These are phyloP conservation scores for Phaethornis superciliosus DNA, from an alignment of 2,113 vertebrate species.

Conservation along the genomic window DNA sequence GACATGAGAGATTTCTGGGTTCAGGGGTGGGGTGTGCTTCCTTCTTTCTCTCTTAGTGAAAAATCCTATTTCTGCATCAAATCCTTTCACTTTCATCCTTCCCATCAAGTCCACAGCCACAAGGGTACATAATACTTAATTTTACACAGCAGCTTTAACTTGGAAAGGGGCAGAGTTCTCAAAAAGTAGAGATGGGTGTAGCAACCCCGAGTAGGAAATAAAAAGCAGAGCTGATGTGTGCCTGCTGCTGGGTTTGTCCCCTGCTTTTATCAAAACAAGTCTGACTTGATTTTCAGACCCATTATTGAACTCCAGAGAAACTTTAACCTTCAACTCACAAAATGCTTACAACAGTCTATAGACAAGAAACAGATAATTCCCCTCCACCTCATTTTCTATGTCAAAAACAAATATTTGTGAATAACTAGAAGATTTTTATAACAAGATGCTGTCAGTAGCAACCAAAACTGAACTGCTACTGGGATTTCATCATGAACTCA, in stretches of 20 bases:
- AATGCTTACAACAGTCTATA: background rate
- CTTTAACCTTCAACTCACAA: background rate
- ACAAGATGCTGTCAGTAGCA: background rate
- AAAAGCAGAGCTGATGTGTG: background rate
- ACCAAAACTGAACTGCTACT: background rate
- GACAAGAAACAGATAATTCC: background rate
- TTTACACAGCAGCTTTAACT: background rate
- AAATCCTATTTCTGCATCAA: background rate
- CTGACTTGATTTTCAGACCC: background rate
- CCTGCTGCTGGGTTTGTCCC: background rate
- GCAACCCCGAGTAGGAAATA: background rate
- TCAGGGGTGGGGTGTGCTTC: background rate
- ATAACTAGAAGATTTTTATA: background rate
- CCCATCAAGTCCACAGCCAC: background rate
- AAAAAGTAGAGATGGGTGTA: background rate
- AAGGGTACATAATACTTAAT: background rate
- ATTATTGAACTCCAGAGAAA: background rate
- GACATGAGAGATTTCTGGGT: background rate
- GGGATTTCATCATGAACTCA: background rate
- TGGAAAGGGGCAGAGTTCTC: background rate
- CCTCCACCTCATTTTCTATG: accelerated
- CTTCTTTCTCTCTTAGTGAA: background rate
- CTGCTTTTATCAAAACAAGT: background rate
- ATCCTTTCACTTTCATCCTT: background rate
- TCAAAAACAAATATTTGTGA: background rate